A percentile compares a stretch with the other conserved stretches of the same genome.
These are phyloP conservation scores for Salminus brasiliensis DNA, from an alignment of 2,113 vertebrate species.

Conservation along the genomic window DNA sequence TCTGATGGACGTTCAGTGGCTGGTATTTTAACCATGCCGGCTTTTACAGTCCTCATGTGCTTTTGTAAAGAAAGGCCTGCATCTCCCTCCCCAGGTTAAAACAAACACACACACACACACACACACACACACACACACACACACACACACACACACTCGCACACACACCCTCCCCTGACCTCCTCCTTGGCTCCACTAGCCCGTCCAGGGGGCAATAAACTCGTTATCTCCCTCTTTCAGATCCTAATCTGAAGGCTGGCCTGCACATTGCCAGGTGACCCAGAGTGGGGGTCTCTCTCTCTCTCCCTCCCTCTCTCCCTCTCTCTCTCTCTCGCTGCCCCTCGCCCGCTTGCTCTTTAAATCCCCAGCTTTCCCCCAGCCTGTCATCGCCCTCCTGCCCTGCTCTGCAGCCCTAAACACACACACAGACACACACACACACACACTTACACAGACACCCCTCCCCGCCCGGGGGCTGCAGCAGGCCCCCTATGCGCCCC, in stretches of 20 bases:
- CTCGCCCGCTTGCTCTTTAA: conserved; percentile 71
- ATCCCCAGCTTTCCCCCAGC: conserved; percentile 74
- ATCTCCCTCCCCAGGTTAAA: conserved; percentile 78
- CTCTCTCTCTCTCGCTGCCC: conserved; percentile 28
- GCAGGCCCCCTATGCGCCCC: conserved; percentile 52
- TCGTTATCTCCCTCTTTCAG: conserved; percentile 82
- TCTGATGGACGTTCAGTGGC: conserved; percentile 65
- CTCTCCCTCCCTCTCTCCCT: conserved; percentile 22
- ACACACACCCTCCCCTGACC: conserved; percentile 68
- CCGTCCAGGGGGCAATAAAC: conserved; percentile 82
- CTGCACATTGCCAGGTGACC: conserved; percentile 80
- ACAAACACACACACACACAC: conserved; percentile 72
- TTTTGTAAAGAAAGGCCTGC: conserved; percentile 66
- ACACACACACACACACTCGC: conserved; percentile 63
- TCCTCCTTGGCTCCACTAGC: conserved; percentile 75
- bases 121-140: conserved; percentile 67
- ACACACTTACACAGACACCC: neutral
- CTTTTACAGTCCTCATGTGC: conserved; percentile 67
- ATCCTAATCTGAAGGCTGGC: conserved; percentile 83
- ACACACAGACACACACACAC: too few relatives aligned
- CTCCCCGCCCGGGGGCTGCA: conserved; percentile 70
- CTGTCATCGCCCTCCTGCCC: conserved; percentile 76
- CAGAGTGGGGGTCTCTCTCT: conserved; percentile 60
- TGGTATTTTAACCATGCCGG: conserved; percentile 77
- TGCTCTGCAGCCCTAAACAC: conserved; percentile 23